Percentiles rank a stretch among this genome's conserved stretches.
These are phyloP conservation scores for Luscinia luscinia DNA, from an alignment of 2,797 vertebrate species.

Conservation along the genomic window DNA sequence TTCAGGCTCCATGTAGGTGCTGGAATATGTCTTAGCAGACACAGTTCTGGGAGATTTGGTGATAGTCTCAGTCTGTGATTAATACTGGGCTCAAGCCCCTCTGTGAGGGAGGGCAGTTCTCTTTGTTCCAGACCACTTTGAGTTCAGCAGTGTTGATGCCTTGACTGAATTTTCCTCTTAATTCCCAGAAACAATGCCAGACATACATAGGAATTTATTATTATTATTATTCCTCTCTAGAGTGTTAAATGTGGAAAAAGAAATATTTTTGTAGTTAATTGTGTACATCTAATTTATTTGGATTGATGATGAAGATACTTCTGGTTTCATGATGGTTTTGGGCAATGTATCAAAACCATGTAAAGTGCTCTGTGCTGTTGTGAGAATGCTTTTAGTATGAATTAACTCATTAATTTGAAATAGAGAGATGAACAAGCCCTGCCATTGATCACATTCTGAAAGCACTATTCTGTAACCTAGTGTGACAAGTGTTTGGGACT, in stretches of 20 bases:
- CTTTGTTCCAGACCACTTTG: background rate
- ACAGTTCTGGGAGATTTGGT: background rate
- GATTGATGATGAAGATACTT: background rate
- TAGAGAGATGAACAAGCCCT: background rate
- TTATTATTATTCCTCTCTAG: background rate
- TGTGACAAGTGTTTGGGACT: background rate
- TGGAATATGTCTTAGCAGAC: background rate
- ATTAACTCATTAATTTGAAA: background rate
- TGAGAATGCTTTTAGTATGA: background rate
- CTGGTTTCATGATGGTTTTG: background rate
- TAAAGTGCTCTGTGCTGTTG: background rate
- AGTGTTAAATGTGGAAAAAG: background rate
- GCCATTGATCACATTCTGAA: background rate
- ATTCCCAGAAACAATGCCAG: background rate
- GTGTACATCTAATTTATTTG: background rate
- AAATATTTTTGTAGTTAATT: background rate
- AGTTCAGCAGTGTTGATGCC: background rate
- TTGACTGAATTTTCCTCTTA: background rate
- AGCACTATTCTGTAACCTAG: background rate
- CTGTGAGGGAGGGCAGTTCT: background rate
- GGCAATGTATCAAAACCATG: background rate
- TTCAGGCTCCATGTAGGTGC: rapidly evolving
- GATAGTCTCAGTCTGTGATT: rapidly evolving
- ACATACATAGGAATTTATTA: background rate
- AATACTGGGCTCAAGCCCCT: background rate